Conservation (phyloP, 2,888 invertebrate species). For the Parnassius glacialis region DNA sequence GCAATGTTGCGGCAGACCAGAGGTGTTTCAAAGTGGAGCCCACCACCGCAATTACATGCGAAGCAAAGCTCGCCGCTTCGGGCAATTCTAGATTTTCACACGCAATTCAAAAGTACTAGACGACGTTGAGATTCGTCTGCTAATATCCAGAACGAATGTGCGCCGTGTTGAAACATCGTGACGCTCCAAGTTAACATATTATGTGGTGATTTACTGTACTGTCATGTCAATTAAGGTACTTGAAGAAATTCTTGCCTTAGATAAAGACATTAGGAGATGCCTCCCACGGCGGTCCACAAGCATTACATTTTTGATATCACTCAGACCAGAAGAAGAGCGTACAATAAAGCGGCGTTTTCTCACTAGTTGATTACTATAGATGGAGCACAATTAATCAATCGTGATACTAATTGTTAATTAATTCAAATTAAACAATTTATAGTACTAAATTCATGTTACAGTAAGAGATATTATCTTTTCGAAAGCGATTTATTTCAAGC, state of each 20-base stretch:
- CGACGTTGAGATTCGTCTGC: constrained; percentile 33
- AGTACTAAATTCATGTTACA: no score
- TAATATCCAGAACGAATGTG: constrained; percentile 39
- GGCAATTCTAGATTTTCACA: constrained; percentile 64
- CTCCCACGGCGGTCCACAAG: neutral
- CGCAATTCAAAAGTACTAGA: constrained; percentile 51
- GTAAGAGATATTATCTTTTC: no score
- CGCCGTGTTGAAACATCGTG: constrained; percentile 39
- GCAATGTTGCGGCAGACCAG: constrained; percentile 39
- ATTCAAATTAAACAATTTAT: no score
- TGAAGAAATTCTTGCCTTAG: neutral
- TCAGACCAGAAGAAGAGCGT: no score
- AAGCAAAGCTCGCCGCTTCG: constrained; percentile 50
- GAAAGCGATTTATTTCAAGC: no score
- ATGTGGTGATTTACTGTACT: constrained; percentile 30
- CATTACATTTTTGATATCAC: neutral
- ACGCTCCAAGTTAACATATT: constrained; percentile 30
- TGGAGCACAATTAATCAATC: no score
- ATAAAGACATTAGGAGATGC: constrained; percentile 14
- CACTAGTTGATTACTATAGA: no score
- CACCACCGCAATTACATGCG: constrained; percentile 56
- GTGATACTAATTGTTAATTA: no score
- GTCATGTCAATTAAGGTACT: constrained; percentile 13
- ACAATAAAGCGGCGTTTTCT: no score
- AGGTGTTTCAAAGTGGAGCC: constrained; percentile 53